Percentiles rank a stretch among this genome's conserved stretches.
These are phyloP conservation scores for Coryphaenoides rupestris DNA, from an alignment of 2,113 vertebrate genomes.

Conservation along the genomic window DNA sequence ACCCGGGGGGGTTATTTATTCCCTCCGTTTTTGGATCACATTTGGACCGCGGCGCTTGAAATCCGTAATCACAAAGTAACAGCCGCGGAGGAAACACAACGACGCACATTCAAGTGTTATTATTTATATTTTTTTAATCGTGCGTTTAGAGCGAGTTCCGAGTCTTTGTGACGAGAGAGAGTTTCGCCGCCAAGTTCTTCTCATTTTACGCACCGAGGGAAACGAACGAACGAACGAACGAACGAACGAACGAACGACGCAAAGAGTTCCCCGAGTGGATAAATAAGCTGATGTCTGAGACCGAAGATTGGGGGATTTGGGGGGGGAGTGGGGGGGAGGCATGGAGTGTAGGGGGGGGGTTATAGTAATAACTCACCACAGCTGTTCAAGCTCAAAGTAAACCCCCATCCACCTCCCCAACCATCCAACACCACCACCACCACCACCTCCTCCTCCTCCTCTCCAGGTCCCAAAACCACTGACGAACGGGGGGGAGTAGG, in stretches of 20 bases:
- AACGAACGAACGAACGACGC: conserved; percentile 16
- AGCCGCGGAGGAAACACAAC: too few species aligned
- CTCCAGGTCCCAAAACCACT: conserved; percentile 26
- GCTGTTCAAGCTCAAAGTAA: conserved; percentile 46
- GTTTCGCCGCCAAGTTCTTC: too few species aligned
- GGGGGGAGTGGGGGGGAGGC: background rate
- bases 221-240: too few species aligned
- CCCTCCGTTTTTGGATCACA: too few species aligned
- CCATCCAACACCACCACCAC: conserved; percentile 4
- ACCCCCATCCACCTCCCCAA: background rate
- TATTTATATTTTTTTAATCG: too few species aligned
- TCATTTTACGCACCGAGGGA: too few species aligned
- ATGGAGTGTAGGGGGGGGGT: conserved; percentile 3
- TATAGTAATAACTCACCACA: conserved; percentile 44
- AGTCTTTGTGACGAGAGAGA: too few species aligned
- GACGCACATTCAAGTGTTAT: too few species aligned
- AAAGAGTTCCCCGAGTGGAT: conserved; percentile 32
- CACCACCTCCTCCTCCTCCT: background rate
- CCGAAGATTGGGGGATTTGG: conserved; percentile 26
- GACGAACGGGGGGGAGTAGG: conserved; percentile 12
- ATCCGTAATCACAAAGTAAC: too few species aligned
- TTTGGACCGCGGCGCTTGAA: too few species aligned
- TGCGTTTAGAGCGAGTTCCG: too few species aligned
- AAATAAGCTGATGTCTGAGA: conserved; percentile 50
- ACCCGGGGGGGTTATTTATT: too few species aligned